These are phyloP conservation scores for Sebastes glaucus DNA, from an alignment of 2,797 vertebrate genomes.

Conservation along the genomic window DNA sequence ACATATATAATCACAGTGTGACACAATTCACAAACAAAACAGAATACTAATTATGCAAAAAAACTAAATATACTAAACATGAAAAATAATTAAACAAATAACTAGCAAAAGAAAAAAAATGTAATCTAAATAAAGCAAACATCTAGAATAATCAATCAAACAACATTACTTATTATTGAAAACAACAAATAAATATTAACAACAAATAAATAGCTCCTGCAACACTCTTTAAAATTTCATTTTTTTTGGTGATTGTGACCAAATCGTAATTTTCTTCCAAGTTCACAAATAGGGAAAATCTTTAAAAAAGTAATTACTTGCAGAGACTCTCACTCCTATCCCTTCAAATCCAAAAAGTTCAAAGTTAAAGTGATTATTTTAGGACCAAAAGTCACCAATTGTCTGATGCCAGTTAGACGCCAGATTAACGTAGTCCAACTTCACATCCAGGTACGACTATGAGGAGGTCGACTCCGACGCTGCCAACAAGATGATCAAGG, in stretches of 20 bases:
- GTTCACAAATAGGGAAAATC: neutral
- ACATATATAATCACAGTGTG: no score
- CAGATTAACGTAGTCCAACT: neutral
- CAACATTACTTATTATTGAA: no score
- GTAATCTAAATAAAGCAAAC: no score
- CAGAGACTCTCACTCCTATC: neutral
- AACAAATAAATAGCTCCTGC: no score
- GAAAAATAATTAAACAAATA: no score
- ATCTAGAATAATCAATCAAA: no score
- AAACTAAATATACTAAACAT: no score
- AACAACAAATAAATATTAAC: no score
- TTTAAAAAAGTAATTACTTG: neutral
- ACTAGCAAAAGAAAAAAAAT: no score
- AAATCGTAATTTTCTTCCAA: neutral
- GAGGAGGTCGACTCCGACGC: constrained; percentile 95
- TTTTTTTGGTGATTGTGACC: no score
- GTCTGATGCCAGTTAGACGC: neutral
- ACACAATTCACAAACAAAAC: no score
- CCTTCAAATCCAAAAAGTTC: neutral
- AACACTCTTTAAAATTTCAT: neutral
- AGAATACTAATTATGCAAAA: no score
- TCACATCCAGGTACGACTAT: constrained; percentile 90
- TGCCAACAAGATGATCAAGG: constrained; percentile 95
- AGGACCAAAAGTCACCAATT: neutral
- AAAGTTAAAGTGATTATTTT: neutral